Percentiles rank a stretch among this genome's conserved stretches.
phyloP scores from a whole-genome alignment of 2,113 vertebrate species.

The Diphyllodes magnificus region DNA sequence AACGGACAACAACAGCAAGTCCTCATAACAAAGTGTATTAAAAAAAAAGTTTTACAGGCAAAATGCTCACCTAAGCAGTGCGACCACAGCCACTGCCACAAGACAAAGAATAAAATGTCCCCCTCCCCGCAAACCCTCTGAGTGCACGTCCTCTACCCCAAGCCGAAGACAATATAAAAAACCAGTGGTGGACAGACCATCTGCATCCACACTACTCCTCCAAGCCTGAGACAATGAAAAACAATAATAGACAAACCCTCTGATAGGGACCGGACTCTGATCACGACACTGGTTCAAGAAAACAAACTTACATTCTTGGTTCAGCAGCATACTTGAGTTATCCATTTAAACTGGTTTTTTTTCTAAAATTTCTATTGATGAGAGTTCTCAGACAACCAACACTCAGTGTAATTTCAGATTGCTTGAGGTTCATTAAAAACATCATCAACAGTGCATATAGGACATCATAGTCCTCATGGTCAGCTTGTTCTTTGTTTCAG shows the following conservation, averaged over 20 bases:
- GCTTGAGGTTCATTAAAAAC: not conserved
- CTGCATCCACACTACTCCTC: not conserved
- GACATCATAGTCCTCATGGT: not conserved
- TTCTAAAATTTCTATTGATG: not conserved
- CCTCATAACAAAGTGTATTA: not conserved
- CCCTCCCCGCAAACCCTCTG: not conserved
- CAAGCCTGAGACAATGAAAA: not conserved
- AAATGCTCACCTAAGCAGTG: not conserved
- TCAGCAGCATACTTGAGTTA: rapidly evolving
- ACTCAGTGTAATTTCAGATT: not conserved
- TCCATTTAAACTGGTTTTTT: not conserved
- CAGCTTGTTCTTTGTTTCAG: not conserved
- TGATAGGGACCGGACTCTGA: too few relatives aligned
- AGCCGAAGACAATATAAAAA: not conserved
- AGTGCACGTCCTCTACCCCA: rapidly evolving
- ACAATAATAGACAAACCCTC: not conserved
- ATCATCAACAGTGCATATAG: not conserved
- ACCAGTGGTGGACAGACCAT: rapidly evolving
- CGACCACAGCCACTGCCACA: not conserved
- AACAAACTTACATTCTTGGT: not conserved
- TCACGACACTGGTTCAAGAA: not conserved
- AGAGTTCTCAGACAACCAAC: not conserved
- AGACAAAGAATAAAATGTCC: not conserved
- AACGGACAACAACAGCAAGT: not conserved
- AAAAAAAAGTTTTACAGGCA: not conserved